Conservation (phyloP, 2,113 vertebrate species). For the Chlorodrepanis virens region DNA sequence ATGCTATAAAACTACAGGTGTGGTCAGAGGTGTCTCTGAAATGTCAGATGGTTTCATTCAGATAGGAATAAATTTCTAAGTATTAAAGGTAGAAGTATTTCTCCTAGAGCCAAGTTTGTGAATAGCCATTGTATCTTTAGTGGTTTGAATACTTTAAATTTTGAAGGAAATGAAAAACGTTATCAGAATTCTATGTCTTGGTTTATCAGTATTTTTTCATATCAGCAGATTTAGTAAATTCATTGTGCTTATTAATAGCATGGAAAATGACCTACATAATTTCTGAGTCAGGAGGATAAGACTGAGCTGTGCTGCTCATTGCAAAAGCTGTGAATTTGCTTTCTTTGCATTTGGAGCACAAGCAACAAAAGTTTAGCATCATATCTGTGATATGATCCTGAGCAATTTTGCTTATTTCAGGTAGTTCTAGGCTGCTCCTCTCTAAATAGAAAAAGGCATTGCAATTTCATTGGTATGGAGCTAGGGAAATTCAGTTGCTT, state of each 20-base stretch:
- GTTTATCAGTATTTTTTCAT: neutral
- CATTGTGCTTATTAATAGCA: neutral
- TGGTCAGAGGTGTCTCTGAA: neutral
- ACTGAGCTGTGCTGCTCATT: neutral
- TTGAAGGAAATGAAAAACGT: neutral
- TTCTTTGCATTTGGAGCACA: neutral
- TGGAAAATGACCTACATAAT: neutral
- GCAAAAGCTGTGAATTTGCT: neutral
- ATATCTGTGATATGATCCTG: neutral
- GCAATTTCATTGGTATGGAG: neutral
- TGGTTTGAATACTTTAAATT: neutral
- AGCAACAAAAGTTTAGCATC: neutral
- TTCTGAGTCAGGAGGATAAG: neutral
- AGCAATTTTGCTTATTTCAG: neutral
- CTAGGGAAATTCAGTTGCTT: neutral
- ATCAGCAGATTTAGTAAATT: neutral
- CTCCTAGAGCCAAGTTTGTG: neutral
- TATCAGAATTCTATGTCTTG: neutral
- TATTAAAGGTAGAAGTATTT: neutral
- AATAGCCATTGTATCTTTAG: neutral
- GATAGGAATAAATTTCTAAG: neutral
- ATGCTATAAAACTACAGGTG: neutral
- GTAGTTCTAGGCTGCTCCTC: neutral
- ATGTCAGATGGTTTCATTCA: neutral
- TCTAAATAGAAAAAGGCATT: neutral